Base-by-base conservation (phyloP, 2,888 invertebrate species). In the Orchesellides sinensis region DNA sequence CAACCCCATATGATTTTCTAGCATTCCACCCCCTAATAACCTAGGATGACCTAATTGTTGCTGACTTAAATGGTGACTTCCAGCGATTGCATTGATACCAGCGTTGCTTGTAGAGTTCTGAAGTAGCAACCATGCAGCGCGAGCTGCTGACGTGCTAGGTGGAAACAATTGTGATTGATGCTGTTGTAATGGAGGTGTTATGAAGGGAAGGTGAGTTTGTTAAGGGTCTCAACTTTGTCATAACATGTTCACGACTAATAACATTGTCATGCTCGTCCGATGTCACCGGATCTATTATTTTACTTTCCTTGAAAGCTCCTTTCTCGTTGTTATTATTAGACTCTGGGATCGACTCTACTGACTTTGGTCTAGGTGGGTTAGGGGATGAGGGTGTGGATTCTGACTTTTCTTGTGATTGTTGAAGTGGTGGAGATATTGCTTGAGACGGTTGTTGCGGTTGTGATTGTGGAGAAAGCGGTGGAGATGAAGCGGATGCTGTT, bases 121-220 rank as follows among this genome's bases (percentile, higher is more conserved):
- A 4, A 81, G 52, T 17, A 81, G 70, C 10, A 81, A 35, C 80
- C 80, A 81, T 25, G 80, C 73, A 23, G 73, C 80, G 4, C 73
- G 21, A 8, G 80, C 73, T 6, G 80, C 56, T 6, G 63, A 40
- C 0, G 65, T 6, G 54, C 14, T 65, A 19, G 40, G 68, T 6
- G 70, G 79, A 54, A 63, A 52, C 0, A 23, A n/a, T 19, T 45
- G 68, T 12, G 27, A 52, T 4, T 69, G 77, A n/a, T 29, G 59
- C 49, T 40, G 19, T 45, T 40, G 29, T 29, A 12, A 19, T 14
- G 19, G 40, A 40, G 35, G 52, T 10, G 27, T 5, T 27, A 12
- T 65, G 65, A n/a, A n/a, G n/a, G 23, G 52, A 14, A 4, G 47
- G 47, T 35, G 45, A 47, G 35, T 23, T 21, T 10, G 25, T 49